Base-by-base conservation (phyloP, 2,888 invertebrate genomes). In the Apamea monoglypha region DNA sequence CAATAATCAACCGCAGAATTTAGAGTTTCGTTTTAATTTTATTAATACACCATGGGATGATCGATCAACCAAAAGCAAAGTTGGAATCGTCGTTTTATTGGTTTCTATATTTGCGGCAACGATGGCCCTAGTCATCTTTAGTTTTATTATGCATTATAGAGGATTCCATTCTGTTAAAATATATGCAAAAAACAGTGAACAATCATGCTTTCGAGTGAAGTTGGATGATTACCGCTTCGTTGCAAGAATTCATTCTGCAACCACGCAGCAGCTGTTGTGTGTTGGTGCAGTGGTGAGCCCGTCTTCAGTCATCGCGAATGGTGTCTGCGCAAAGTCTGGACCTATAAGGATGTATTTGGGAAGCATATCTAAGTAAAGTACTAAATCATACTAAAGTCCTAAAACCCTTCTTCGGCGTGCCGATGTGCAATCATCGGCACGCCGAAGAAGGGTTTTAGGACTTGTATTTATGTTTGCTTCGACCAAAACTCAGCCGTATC, bases 41-140 rank as follows among this genome's bases (percentile, higher is more conserved):
- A 89, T 96, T 56, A 93, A 92, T 77, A 92, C 78, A 32, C 96
- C 96, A 21, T 96, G 96, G 96, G 96, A 96, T 75, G 94, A 95
- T 76, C 92, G 96, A 25, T 89, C 95, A 8, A 88, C 84, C 18
- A 93, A 85, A 83, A 96, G 95, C 87, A 96, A 96, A 93, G 84
- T 92, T 66, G 92, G 94, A 14, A 94, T 96, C 25, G 82, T 95
- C 61, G 77, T 91, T 69, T 89, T 96, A 77, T 88, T 96, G 16
- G 47, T 92, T 36, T 82, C 92, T n/a, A 95, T 96, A 89, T 94
- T 95, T 83, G 78, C 91, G 7, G 91, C 88, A 18, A 95, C 91
- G 4, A 91, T 94, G 88, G 92, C 90, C 3, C 90, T 94, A 74
- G 93, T 96, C 3, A 78, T 92, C 8, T 92, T 93, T 78, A 95